These are phyloP conservation scores for Cantharis nigra DNA, from an alignment of 2,888 invertebrate species.

Conservation along the genomic window DNA sequence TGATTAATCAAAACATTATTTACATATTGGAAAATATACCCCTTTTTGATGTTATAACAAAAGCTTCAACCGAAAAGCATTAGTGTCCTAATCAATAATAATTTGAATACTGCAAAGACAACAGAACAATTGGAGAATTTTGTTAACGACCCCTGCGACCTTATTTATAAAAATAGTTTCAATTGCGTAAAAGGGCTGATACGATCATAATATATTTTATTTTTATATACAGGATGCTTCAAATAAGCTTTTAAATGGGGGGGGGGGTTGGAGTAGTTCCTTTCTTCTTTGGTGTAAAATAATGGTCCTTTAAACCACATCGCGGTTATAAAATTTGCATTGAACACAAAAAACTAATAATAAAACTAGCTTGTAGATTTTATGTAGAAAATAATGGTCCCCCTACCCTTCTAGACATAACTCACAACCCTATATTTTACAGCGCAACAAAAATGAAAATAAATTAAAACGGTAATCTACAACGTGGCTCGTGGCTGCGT, in stretches of 20 bases:
- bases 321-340: neutral
- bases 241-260: neutral
- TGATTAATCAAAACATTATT: conserved; percentile 53
- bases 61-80: neutral
- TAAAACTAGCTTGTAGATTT: conserved; percentile 5
- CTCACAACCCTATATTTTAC: conserved; percentile 49
- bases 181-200: neutral
- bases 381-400: conserved; percentile 31
- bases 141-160: neutral
- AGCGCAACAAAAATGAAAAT: conserved; percentile 52
- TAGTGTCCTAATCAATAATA: neutral
- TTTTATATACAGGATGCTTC: neutral
- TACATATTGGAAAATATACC: conserved; percentile 40
- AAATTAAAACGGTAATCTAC: conserved; percentile 53
- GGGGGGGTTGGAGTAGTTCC: neutral
- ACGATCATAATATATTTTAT: neutral
- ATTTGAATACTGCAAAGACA: neutral
- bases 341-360: neutral
- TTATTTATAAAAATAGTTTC: neutral
- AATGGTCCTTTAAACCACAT: neutral
- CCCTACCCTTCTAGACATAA: conserved; percentile 47
- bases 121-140: neutral
- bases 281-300: neutral
- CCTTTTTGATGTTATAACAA: neutral
- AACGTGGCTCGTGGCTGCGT: conserved; percentile 52